phyloP scores from a whole-genome alignment of 2,113 vertebrate species.

The Apaloderma vittatum region DNA sequence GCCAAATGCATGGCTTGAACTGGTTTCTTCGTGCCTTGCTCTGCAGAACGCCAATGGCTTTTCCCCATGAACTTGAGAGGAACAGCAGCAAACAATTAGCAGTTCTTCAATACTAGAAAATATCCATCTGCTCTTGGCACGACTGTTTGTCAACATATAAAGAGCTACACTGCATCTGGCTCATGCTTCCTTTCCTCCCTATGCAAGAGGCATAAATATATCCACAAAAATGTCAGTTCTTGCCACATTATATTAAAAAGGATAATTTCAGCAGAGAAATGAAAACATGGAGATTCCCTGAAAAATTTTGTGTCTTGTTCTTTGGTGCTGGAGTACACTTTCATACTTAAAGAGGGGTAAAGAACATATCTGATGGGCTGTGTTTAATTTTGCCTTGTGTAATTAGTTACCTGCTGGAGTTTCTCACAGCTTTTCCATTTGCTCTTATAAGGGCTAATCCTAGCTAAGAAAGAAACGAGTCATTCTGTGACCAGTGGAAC shows the following conservation, averaged over 20 bases:
- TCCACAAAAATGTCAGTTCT: neutral
- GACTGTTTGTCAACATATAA: slow-evolving; percentile 63
- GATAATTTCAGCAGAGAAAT: neutral
- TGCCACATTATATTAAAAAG: neutral
- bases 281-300: neutral
- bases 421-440: slow-evolving; percentile 63
- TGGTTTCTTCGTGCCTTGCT: slow-evolving; percentile 29
- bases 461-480: slow-evolving; percentile 29
- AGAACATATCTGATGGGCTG: neutral
- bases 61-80: slow-evolving; percentile 33
- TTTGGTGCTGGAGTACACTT: neutral
- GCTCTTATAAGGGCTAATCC: slow-evolving; percentile 14
- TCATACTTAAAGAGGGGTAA: neutral
- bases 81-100: slow-evolving; percentile 61
- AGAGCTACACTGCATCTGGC: slow-evolving; percentile 45
- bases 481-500: slow-evolving; percentile 62
- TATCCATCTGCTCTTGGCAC: slow-evolving; percentile 61
- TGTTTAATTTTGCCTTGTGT: slow-evolving; percentile 44
- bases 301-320: neutral
- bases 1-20: slow-evolving; percentile 14
- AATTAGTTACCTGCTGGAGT: slow-evolving; percentile 68
- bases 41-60: slow-evolving; percentile 48
- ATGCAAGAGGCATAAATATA: neutral
- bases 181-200: neutral
- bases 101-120: slow-evolving; percentile 51